Evolutionary conservation across 2,797 vertebrate genomes (phyloP).

Genomic region (Epinephelus malabaricus): DNA sequence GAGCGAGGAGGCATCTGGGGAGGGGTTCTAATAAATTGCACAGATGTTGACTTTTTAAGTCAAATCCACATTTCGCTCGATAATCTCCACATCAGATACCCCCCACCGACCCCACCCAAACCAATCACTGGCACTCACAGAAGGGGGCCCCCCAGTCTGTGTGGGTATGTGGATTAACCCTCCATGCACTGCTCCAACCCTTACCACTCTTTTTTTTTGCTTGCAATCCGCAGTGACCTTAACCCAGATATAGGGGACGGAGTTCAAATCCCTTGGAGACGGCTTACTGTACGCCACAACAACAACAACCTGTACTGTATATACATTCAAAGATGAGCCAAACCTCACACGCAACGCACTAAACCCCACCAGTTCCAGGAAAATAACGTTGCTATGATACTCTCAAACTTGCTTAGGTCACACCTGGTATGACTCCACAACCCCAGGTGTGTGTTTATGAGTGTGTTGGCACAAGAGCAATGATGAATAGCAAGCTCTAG

Average conservation of each 20-base stretch:
- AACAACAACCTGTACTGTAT: conserved; percentile 30
- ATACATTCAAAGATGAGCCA: background rate
- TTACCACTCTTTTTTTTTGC: conserved; percentile 36
- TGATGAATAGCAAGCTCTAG: conserved; percentile 71
- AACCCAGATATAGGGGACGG: conserved; percentile 59
- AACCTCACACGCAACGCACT: background rate
- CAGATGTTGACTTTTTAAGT: conserved; percentile 79
- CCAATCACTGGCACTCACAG: conserved; percentile 67
- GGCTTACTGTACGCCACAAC: conserved; percentile 21
- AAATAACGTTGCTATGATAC: background rate
- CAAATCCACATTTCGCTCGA: conserved; percentile 72
- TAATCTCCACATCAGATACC: conserved; percentile 78
- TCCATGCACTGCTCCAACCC: background rate
- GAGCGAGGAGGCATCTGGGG: conserved; percentile 15
- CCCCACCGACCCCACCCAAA: conserved; percentile 66
- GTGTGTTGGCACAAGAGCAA: conserved; percentile 46
- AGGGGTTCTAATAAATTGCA: conserved; percentile 65
- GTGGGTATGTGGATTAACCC: conserved; percentile 67
- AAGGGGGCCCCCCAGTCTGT: conserved; percentile 20
- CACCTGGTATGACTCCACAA: conserved; percentile 40
- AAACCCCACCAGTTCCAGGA: background rate
- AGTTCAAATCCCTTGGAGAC: conserved; percentile 54
- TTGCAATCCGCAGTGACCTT: conserved; percentile 68
- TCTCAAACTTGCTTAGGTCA: conserved; percentile 3
- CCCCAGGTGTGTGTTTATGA: conserved; percentile 48